Evolutionary conservation across 2,888 invertebrate species (phyloP), one percentile per base, ranked within the genome.

Genomic region (Drosophila picticornis): DNA sequence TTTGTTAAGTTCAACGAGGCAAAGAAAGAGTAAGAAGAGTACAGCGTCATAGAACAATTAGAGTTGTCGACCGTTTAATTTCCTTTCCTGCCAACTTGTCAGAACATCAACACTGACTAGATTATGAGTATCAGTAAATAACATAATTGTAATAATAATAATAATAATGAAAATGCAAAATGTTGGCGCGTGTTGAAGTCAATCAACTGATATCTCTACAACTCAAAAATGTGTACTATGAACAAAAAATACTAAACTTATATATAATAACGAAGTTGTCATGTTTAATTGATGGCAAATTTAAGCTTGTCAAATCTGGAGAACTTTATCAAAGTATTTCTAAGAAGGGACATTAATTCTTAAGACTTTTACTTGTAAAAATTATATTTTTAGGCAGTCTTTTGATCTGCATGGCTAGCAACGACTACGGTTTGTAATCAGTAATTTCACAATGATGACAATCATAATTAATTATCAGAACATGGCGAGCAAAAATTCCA

Each of bases 391-490:
- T 13, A 2, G n/a, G 19, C 31, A 38, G n/a, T 38, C 29, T 9
- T 4, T 31, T n/a, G 5, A 27, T 13, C 13, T 61, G 19, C 29
- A 7, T n/a, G 11, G 46, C 29, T 51, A 36, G 13, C 2, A 43
- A 11, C n/a, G 31, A n/a, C 22, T 13, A 36, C 27, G 16, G 7
- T 6, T 27, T 16, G 16, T 16, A 38, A 38, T 50, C 63, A 43
- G 32, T 65, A 56, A 72, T 76, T 76, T 72, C 76, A 67, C 63
- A 72, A 73, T 27, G 31, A 64, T 64, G 40, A 64, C 53, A 61
- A 59, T 55, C 27, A 13, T 3, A 22, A n/a, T 64, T 25, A 40
- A 50, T 32, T 22, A 63, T 61, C 53, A 38, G 11, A 31, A 19
- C 25, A 43, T 32, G 40, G 34, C 34, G 53, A 60, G 43, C 72